A percentile compares a stretch with the other conserved stretches of the same genome.
Evolutionary conservation across 2,113 vertebrate species (phyloP).

Genomic region (Oceanodroma tethys): DNA sequence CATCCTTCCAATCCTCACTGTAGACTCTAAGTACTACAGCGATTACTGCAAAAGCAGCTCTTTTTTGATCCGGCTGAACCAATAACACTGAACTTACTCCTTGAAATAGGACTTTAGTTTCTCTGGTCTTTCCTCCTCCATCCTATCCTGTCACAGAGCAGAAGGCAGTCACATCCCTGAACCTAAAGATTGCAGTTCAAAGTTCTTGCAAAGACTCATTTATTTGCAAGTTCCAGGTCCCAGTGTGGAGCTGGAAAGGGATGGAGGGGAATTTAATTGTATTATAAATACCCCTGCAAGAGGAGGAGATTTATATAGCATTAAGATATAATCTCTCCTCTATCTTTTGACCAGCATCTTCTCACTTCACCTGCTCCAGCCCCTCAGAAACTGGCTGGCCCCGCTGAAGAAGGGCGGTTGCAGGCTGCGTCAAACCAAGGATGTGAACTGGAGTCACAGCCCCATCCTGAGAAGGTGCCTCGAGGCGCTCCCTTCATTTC

Average conservation of each 20-base stretch:
- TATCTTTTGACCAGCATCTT: neutral
- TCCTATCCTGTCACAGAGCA: neutral
- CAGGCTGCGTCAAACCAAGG: neutral
- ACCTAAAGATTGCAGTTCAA: neutral
- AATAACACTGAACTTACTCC: neutral
- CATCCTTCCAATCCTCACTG: neutral
- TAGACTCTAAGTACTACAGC: neutral
- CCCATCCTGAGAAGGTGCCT: neutral
- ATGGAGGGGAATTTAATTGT: neutral
- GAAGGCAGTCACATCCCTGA: neutral
- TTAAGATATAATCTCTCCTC: neutral
- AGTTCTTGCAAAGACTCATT: neutral
- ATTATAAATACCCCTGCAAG: neutral
- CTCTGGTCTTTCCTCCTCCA: neutral
- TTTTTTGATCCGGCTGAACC: neutral
- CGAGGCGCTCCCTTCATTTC: fast-evolving
- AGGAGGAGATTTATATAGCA: neutral
- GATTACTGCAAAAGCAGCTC: neutral
- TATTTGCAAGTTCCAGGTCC: neutral
- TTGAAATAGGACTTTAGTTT: neutral
- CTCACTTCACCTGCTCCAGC: neutral
- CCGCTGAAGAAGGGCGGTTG: neutral
- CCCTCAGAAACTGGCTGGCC: neutral
- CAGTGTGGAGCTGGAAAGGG: neutral
- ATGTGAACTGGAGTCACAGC: neutral